Evolutionary conservation across 2,888 invertebrate species (phyloP).

Genomic region (Brachyptera putata): DNA sequence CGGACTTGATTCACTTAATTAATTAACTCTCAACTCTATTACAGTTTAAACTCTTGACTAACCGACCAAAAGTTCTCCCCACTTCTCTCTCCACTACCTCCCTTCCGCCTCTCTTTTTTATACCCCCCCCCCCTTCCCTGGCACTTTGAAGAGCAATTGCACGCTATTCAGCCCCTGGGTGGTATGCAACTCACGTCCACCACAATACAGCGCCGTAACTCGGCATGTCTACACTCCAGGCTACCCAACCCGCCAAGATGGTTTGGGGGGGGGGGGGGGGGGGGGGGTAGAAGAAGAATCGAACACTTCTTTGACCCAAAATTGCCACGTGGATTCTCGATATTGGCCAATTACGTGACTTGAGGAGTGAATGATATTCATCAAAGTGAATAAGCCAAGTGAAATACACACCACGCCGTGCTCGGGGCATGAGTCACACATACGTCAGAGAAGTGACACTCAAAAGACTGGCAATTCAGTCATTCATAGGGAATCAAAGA

Average conservation of each 20-base stretch:
- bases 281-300: slow-evolving; percentile 22
- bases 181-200: slow-evolving; percentile 17
- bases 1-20: slow-evolving; percentile 24
- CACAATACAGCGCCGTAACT: slow-evolving; percentile 24
- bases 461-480: too few species aligned
- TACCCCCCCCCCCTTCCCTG: too few species aligned
- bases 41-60: slow-evolving; percentile 24
- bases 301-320: slow-evolving; percentile 18
- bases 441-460: too few species aligned
- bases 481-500: too few species aligned
- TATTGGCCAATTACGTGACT: slow-evolving; percentile 11
- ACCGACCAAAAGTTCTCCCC: slow-evolving; percentile 8
- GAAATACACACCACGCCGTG: too few species aligned
- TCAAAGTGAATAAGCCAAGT: not conserved
- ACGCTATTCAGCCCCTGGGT: not conserved
- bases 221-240: slow-evolving; percentile 19
- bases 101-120: too few species aligned
- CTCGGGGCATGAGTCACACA: too few species aligned
- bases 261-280: too few species aligned
- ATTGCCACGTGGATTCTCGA: slow-evolving; percentile 22
- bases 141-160: not conserved
- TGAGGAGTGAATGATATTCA: slow-evolving; percentile 11
- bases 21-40: slow-evolving; percentile 25
- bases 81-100: not conserved
- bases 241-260: slow-evolving; percentile 7